These are phyloP conservation scores for Holothuria leucospilota DNA, from an alignment of 53 echinoderm and acorn worm genomes.

Conservation along the genomic window DNA sequence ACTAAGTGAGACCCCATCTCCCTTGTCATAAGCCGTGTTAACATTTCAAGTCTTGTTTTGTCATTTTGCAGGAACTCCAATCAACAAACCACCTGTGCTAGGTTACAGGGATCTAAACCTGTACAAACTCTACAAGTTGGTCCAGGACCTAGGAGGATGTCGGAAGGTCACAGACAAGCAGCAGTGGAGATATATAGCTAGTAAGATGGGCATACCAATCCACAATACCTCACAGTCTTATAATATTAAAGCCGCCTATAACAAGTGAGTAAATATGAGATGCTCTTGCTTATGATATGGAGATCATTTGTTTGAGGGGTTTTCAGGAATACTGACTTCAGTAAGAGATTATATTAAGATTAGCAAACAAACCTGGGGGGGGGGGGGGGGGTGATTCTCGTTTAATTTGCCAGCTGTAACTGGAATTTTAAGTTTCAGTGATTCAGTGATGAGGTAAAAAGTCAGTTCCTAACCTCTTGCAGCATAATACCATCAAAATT, in stretches of 20 bases:
- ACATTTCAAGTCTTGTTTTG: neutral
- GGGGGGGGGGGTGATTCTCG: too few species aligned
- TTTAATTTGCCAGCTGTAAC: too few species aligned
- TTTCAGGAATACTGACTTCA: too few species aligned
- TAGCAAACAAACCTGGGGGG: too few species aligned
- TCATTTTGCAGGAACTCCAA: constrained; percentile 76
- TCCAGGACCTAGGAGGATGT: constrained; percentile 91
- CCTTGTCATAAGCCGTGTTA: too few species aligned
- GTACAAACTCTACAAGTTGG: constrained; percentile 97
- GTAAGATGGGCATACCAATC: constrained; percentile 95
- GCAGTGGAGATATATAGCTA: constrained; percentile 89
- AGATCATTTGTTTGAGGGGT: neutral
- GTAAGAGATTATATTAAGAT: too few species aligned
- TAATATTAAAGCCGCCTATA: constrained; percentile 96
- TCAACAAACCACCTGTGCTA: constrained; percentile 96
- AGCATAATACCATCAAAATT: too few species aligned
- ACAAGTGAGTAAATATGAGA: constrained; percentile 74
- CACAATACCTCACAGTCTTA: constrained; percentile 78
- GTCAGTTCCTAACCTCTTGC: too few species aligned
- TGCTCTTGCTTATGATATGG: too few species aligned
- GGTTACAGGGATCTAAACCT: constrained; percentile 95
- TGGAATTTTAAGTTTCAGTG: too few species aligned
- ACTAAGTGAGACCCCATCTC: too few species aligned
- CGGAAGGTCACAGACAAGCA: constrained; percentile 95
- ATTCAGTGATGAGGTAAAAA: too few species aligned